Conservation (phyloP, 2,888 invertebrate genomes). For the Drosophila atripex region DNA sequence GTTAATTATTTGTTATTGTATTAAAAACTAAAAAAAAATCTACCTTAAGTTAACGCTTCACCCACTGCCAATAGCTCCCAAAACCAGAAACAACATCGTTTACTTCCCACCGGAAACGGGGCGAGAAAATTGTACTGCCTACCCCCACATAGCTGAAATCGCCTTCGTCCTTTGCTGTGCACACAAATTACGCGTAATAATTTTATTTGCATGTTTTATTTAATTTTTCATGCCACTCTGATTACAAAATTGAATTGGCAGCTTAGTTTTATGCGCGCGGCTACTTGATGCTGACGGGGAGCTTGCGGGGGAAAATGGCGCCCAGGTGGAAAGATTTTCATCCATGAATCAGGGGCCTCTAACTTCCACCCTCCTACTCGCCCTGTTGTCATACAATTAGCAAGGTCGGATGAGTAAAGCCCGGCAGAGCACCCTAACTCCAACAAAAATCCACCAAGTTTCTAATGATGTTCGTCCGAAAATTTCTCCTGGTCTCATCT, state of each 20-base stretch:
- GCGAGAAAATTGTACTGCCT: constrained; percentile 18
- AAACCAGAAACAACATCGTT: constrained; percentile 11
- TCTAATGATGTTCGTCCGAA: constrained; percentile 72
- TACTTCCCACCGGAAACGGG: constrained; percentile 17
- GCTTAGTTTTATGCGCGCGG: constrained; percentile 72
- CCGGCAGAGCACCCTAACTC: constrained; percentile 4
- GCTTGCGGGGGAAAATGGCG: constrained; percentile 30
- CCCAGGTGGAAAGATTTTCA: constrained; percentile 19
- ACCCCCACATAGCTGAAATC: neutral
- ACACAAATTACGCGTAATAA: constrained; percentile 77
- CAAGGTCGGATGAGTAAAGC: constrained; percentile 51
- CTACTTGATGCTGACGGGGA: constrained; percentile 53
- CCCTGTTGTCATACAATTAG: constrained; percentile 76
- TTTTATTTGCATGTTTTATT: constrained; percentile 79
- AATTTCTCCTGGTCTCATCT: constrained; percentile 54
- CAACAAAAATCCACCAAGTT: constrained; percentile 33
- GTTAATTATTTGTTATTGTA: neutral
- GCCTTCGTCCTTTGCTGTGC: constrained; percentile 32
- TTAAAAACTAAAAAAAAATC: neutral
- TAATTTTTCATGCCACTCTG: constrained; percentile 78
- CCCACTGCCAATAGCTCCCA: constrained; percentile 9
- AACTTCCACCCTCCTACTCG: neutral
- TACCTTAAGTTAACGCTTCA: neutral
- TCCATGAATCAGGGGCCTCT: neutral
- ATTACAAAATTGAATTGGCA: constrained; percentile 79